phyloP scores from a whole-genome alignment of 2,113 vertebrate genomes.

The Echinops telfairi region DNA sequence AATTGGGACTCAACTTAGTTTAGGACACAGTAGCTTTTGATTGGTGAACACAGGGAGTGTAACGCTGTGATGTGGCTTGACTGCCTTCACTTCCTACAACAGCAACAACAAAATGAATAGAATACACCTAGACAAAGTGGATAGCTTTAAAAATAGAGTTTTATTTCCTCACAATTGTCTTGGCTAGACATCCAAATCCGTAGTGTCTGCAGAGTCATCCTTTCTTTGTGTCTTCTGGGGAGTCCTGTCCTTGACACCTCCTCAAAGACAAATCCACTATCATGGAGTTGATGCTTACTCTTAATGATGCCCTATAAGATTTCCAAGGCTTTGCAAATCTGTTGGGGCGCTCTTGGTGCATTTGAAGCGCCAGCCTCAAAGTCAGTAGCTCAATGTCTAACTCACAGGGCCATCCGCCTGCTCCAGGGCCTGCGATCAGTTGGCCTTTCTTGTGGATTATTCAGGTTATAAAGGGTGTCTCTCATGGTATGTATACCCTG shows the following conservation, averaged over 20 bases:
- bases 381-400: no score
- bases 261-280: no score
- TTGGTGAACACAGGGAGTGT: background rate
- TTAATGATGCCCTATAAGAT: no score
- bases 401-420: no score
- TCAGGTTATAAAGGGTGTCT: background rate
- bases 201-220: background rate
- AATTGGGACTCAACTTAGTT: no score
- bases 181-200: background rate
- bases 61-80: background rate
- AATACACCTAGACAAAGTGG: background rate
- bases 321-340: no score
- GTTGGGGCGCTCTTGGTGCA: no score
- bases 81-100: background rate
- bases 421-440: background rate
- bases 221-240: background rate
- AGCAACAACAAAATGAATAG: background rate
- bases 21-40: background rate
- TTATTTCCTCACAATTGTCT: background rate
- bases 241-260: no score
- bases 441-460: background rate
- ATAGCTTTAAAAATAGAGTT: background rate
- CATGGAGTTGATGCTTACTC: no score
- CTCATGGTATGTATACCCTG: background rate
- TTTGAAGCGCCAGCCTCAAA: no score